Conservation (phyloP, 2,797 vertebrate species). For the Enteromius trimaculatus region DNA sequence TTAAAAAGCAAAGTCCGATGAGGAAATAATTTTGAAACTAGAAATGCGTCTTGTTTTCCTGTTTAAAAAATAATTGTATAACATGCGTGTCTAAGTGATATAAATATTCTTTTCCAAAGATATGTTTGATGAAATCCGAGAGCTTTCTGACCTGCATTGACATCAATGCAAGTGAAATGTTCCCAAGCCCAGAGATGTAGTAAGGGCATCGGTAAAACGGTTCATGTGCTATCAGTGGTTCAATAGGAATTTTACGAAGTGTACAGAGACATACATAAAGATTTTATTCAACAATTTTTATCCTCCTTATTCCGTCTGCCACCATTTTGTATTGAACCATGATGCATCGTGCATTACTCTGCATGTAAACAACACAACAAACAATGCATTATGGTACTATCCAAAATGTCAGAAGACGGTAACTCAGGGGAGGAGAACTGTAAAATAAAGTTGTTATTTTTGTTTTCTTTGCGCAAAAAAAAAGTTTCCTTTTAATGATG, state of each 20-base stretch:
- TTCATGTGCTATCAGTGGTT: neutral
- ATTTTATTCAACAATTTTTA: no score
- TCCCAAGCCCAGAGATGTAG: neutral
- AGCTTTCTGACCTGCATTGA: neutral
- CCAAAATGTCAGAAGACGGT: no score
- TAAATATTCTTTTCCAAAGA: neutral
- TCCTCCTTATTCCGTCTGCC: neutral
- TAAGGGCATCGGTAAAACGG: neutral
- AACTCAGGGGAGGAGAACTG: no score
- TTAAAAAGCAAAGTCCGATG: no score
- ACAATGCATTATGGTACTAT: neutral
- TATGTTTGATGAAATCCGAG: neutral
- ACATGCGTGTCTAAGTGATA: no score
- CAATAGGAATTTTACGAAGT: neutral
- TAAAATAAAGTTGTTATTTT: no score
- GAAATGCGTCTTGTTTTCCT: no score
- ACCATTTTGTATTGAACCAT: neutral
- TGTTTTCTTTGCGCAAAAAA: no score
- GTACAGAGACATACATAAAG: no score
- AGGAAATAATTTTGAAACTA: no score
- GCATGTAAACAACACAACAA: neutral
- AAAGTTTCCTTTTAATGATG: no score
- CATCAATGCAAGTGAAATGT: neutral
- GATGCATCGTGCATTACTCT: neutral
- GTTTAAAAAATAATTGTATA: no score